These are phyloP conservation scores for Tetragnatha montana DNA, from an alignment of 2,888 invertebrate species.

Conservation along the genomic window DNA sequence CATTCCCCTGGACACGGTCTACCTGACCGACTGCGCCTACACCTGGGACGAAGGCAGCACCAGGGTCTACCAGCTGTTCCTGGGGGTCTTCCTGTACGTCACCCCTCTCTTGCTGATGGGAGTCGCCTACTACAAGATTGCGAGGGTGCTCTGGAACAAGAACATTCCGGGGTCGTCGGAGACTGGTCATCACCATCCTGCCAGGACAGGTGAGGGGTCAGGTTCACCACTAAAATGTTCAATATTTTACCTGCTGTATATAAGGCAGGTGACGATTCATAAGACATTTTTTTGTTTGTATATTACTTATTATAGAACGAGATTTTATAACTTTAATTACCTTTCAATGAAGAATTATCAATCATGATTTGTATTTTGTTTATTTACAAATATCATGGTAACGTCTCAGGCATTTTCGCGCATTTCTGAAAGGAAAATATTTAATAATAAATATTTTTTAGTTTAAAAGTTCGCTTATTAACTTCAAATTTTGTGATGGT, in stretches of 20 bases:
- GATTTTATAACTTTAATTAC: background rate
- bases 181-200: slow-evolving; percentile 49
- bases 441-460: no score
- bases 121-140: slow-evolving; percentile 89
- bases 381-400: no score
- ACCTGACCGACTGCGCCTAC: slow-evolving; percentile 84
- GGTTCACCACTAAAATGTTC: background rate
- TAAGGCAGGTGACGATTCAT: background rate
- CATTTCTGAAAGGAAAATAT: no score
- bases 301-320: background rate
- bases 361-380: no score
- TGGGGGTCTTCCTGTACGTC: slow-evolving; percentile 83
- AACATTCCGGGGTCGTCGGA: slow-evolving; percentile 82
- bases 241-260: background rate
- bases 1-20: slow-evolving; percentile 80
- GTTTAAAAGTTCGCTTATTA: no score
- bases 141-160: slow-evolving; percentile 88
- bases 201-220: slow-evolving; percentile 18
- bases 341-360: no score
- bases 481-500: no score
- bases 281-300: background rate
- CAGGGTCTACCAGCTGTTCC: slow-evolving; percentile 74
- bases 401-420: no score
- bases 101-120: slow-evolving; percentile 89
- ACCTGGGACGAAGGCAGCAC: slow-evolving; percentile 84